Evolutionary conservation across 2,113 vertebrate species (phyloP).

Genomic region (Oreochromis tanganicae): DNA sequence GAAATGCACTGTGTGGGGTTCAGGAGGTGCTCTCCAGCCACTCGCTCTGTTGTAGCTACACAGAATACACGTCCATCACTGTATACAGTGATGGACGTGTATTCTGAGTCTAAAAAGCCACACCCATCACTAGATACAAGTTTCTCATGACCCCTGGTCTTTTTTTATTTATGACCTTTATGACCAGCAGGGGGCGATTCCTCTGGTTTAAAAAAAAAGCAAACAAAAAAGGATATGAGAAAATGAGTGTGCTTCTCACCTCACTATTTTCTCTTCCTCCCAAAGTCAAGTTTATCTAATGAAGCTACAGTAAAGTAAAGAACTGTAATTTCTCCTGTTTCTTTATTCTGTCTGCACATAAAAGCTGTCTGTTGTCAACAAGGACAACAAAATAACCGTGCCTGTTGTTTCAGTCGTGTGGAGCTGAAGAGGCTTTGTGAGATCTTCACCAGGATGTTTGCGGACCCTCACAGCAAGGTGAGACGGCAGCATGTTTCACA

Average conservation of each 20-base stretch:
- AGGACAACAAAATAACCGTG: not conserved
- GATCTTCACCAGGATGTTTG: constrained; percentile 99
- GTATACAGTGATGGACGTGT: not conserved
- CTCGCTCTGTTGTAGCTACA: not conserved
- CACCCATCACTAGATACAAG: not conserved
- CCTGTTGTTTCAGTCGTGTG: constrained; percentile 78
- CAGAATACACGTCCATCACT: too few relatives aligned
- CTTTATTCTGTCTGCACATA: not conserved
- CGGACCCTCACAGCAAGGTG: constrained; percentile 99
- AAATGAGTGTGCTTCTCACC: not conserved
- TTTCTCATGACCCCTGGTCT: not conserved
- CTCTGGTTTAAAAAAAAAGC: not conserved
- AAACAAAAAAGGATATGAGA: not conserved
- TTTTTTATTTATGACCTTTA: not conserved
- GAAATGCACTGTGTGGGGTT: not conserved
- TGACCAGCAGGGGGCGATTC: not conserved
- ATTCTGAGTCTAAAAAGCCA: not conserved
- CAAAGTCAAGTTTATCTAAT: not conserved
- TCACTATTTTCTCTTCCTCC: not conserved
- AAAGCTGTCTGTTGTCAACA: not conserved
- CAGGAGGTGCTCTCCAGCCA: not conserved
- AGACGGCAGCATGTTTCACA: not conserved
- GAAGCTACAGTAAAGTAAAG: not conserved
- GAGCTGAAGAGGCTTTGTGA: constrained; percentile 97
- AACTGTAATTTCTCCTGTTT: not conserved